Conservation (phyloP, 2,888 invertebrate species). For the Calameuta pallipes region DNA sequence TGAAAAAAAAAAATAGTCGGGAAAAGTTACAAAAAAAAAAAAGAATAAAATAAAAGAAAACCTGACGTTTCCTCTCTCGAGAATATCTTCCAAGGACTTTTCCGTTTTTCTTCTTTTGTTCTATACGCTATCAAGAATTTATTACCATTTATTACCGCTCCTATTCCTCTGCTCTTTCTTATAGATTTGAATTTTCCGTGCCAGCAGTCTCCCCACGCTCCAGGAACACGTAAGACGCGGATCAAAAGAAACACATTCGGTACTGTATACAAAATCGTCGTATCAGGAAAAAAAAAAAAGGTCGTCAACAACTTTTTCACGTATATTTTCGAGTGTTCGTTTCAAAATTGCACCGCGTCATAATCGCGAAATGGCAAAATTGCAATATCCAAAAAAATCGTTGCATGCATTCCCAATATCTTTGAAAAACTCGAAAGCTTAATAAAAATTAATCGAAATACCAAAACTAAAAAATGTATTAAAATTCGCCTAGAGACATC, state of each 20-base stretch:
- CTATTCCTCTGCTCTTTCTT: background rate
- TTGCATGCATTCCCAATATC: background rate
- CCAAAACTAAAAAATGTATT: background rate
- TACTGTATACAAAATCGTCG: background rate
- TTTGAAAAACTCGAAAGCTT: background rate
- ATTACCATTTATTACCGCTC: background rate
- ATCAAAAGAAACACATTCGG: background rate
- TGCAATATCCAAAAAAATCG: background rate
- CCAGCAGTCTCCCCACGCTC: background rate
- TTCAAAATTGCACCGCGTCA: background rate
- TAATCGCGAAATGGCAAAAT: background rate
- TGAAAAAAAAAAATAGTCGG: background rate
- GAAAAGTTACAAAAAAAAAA: background rate
- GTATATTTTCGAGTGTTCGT: background rate
- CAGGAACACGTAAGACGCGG: background rate
- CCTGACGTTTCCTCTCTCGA: background rate
- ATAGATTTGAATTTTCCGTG: background rate
- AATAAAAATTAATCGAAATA: background rate
- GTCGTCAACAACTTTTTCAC: background rate
- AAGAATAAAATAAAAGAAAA: background rate
- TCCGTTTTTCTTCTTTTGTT: background rate
- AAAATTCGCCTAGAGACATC: background rate
- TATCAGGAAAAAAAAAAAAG: background rate
- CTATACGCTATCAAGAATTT: background rate
- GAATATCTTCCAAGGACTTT: background rate